Conservation (phyloP, 2,113 vertebrate genomes). For the Platysternon megacephalum region DNA sequence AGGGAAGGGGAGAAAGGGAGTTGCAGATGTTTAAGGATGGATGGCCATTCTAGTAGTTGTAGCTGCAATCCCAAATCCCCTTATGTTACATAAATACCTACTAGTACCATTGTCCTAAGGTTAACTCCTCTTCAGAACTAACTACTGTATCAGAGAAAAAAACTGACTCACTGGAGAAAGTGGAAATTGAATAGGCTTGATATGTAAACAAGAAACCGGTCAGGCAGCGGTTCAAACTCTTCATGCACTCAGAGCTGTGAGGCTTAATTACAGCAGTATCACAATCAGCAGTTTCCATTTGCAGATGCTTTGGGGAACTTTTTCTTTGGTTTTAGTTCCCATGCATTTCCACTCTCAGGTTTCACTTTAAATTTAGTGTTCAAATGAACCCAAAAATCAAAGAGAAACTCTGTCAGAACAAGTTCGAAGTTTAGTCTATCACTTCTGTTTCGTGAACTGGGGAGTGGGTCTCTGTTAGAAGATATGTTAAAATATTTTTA, state of each 20-base stretch:
- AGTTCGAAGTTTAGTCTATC: not conserved
- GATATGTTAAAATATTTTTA: not conserved
- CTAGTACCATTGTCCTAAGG: not conserved
- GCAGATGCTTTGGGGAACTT: not conserved
- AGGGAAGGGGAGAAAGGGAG: not conserved
- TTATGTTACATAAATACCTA: not conserved
- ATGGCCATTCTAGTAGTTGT: not conserved
- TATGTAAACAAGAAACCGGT: not conserved
- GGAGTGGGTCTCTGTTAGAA: not conserved
- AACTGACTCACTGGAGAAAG: not conserved
- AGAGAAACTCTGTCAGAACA: not conserved
- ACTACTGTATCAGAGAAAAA: not conserved
- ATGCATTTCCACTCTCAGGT: not conserved
- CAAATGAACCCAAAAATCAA: not conserved
- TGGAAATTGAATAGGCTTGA: not conserved
- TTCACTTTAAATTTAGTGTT: not conserved
- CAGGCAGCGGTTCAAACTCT: not conserved
- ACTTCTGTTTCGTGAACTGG: fast-evolving
- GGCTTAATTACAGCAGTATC: not conserved
- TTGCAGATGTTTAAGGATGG: not conserved
- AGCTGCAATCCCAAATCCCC: not conserved
- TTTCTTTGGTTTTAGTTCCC: fast-evolving
- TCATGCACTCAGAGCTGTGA: fast-evolving
- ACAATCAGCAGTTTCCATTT: not conserved
- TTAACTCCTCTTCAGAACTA: not conserved